Evolutionary conservation across 2,113 vertebrate species (phyloP), one percentile per base, ranked within the genome.

Genomic region (Plestiodon gilberti): DNA sequence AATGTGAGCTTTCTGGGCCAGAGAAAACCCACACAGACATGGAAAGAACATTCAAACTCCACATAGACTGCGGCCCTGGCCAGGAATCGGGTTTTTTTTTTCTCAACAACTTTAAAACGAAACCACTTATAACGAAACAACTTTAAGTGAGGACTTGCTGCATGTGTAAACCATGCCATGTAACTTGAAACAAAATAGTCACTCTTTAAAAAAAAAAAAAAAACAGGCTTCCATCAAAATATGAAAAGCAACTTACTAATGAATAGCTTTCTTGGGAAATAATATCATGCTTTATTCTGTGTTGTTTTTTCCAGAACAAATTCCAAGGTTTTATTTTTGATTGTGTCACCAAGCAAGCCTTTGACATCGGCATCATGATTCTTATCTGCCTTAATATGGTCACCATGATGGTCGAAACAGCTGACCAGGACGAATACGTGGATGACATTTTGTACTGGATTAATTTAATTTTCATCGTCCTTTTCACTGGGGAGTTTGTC

Each of bases 381-480:
- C 97, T 99, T 38, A 99, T 99, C 92, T 98, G 96, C 79, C 97
- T 99, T 59, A 99, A 99, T 89, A 99, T 99, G 99, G 91, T 99
- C 28, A 94, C 98, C 80, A 99, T 99, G 99, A 99, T 99, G 99
- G 96, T 99, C 90, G 99, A 99, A 96, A 97, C 97, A 23, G 98
- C 95, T 30, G 95, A 97, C 0, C 98, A 99, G 92, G 62, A 91
- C 40, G 0, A 9, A 0, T 0, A 93, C 1, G 97, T 92, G 94
- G 15, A 64, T 0, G 0, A 61, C 0, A 90, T 96, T 91, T 97
- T 99, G 61, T 85, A 96, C 2, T 83, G 86, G 78, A 96, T 99
- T 86, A 99, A 99, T 81, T 0, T 98, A 43, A 89, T 97, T 73
- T 99, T 99, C 88, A 97, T 99, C 82, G 88, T 97, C 74, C 90